phyloP scores from a whole-genome alignment of 2,113 vertebrate species.

The Oryzias curvinotus region DNA sequence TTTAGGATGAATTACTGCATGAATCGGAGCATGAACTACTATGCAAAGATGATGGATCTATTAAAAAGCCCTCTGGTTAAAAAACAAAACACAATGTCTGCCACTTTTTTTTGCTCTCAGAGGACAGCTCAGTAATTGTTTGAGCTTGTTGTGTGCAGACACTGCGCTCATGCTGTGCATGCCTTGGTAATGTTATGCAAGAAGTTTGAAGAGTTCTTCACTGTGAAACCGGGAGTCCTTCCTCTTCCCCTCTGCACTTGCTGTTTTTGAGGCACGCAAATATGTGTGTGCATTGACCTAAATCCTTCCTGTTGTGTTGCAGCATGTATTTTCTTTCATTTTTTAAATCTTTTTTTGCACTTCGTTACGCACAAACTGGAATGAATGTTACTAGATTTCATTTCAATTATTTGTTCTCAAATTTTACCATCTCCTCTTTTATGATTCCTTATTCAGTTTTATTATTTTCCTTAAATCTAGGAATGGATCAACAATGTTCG shows the following conservation, averaged over 20 bases:
- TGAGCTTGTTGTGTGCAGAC: slow-evolving; percentile 17
- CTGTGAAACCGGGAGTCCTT: slow-evolving; percentile 45
- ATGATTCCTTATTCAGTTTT: neutral
- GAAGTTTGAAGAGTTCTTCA: slow-evolving; percentile 41
- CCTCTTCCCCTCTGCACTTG: slow-evolving; percentile 61
- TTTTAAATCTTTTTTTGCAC: neutral
- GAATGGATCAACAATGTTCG: slow-evolving; percentile 86
- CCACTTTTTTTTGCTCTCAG: slow-evolving; percentile 5
- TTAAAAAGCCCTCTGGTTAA: neutral
- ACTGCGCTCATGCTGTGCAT: slow-evolving; percentile 17
- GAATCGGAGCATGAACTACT: slow-evolving; percentile 1
- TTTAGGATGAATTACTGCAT: neutral
- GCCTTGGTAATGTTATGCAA: slow-evolving; percentile 53
- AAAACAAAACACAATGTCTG: neutral
- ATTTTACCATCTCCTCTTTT: neutral
- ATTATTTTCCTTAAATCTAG: slow-evolving; percentile 62
- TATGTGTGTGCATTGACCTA: slow-evolving; percentile 29
- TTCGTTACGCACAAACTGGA: slow-evolving; percentile 7
- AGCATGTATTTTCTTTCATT: slow-evolving; percentile 13
- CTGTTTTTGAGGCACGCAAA: slow-evolving; percentile 15
- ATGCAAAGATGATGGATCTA: neutral
- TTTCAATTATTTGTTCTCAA: slow-evolving; percentile 1
- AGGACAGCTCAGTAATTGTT: slow-evolving; percentile 8
- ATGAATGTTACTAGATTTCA: neutral
- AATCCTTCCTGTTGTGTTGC: slow-evolving; percentile 58